Conservation (phyloP, 2,888 invertebrate genomes). For the Dermolepida albohirtum region DNA sequence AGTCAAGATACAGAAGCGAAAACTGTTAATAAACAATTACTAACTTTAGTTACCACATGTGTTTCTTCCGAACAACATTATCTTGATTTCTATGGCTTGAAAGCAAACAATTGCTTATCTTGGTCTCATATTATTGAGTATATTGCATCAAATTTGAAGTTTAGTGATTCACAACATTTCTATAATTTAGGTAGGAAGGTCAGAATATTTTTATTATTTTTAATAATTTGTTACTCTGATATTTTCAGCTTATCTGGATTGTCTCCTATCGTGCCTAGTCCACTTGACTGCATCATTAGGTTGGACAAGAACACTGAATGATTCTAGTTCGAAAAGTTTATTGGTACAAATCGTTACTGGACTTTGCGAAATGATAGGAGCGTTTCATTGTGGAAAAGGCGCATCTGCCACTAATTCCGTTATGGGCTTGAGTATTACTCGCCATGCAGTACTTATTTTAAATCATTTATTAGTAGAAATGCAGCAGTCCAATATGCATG, state of each 20-base stretch:
- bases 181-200: conserved; percentile 67
- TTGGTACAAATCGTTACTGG: conserved; percentile 63
- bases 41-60: conserved; percentile 61
- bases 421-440: conserved; percentile 70
- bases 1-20: conserved; percentile 54
- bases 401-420: conserved; percentile 66
- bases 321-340: conserved; percentile 52
- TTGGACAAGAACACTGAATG: conserved; percentile 63
- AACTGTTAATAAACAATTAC: conserved; percentile 58
- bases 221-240: neutral
- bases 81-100: conserved; percentile 47
- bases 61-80: conserved; percentile 59
- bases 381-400: conserved; percentile 68
- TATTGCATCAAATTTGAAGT: conserved; percentile 66
- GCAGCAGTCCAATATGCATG: conserved; percentile 62
- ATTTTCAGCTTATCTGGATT: conserved; percentile 67
- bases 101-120: conserved; percentile 48
- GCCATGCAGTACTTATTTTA: conserved; percentile 67
- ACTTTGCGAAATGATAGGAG: conserved; percentile 66
- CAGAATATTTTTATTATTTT: no score
- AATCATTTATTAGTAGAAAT: conserved; percentile 69
- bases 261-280: conserved; percentile 66
- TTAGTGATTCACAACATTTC: conserved; percentile 68
- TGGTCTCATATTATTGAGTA: conserved; percentile 67
- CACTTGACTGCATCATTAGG: conserved; percentile 66